Base-by-base conservation (phyloP, 2,888 invertebrate species). In the Thecocarcelia acutangulata region DNA sequence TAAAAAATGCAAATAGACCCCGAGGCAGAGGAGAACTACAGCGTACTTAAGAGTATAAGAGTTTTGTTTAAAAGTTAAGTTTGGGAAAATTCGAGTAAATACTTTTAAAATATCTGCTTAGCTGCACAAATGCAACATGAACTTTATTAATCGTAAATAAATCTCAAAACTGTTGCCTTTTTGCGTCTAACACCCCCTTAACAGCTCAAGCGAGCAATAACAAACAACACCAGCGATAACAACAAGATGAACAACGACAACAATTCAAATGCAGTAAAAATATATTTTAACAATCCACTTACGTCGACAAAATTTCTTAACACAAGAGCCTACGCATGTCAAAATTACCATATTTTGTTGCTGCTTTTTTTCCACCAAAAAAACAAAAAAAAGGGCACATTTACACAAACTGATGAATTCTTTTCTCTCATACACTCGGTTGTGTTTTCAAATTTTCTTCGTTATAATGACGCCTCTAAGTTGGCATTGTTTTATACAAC, bases 241-340 rank as follows among this genome's bases (percentile, higher is more conserved):
- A 73, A 56, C 68, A 24, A 73, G 13, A 80, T 68, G 66, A 78
- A 73, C 77, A 75, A 28, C 74, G 72, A 44, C 59, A 28, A 68
- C 12, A 46, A 46, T 46, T 15, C 24, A 17, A 37, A 21, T 56
- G 9, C 56, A 59, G 37, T 63, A 33, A 19, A 12, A 0, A 28
- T 33, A 28, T 40, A n/a, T n/a, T 56, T 24, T 59, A 66, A 59
- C 52, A 74, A 80, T 50, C 64, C 79, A 80, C 83, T 83, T 79
- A 63, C 48, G 66, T 61, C 54, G 21, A 69, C n/a, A 74, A 81
- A 83, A 61, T 75, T 72, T 83, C 56, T 83, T 76, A 69, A 73
- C 68, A 78, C 74, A 75, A 82, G 82, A 66, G 78, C 78, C 78
- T 82, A 82, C 83, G 83, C 83, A 83, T 80, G 72, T 80, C 80